These are phyloP conservation scores for Temnothorax ravouxi DNA, from an alignment of 2,888 invertebrate genomes.

Conservation along the genomic window DNA sequence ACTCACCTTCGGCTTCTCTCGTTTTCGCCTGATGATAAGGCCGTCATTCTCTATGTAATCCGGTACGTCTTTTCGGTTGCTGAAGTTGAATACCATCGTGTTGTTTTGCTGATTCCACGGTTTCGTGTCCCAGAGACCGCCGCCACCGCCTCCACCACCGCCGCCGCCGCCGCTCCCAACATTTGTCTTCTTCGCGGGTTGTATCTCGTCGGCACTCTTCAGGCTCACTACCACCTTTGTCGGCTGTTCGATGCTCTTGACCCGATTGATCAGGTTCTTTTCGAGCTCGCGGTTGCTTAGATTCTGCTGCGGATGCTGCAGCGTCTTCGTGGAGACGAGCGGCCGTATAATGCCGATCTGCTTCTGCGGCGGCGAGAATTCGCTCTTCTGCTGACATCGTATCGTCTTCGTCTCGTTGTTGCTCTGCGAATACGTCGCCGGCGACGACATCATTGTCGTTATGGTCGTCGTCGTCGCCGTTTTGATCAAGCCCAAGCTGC, in stretches of 20 bases:
- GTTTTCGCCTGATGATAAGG: constrained; percentile 90
- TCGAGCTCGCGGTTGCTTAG: constrained; percentile 90
- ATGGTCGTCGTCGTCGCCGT: constrained; percentile 75
- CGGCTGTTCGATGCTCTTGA: constrained; percentile 88
- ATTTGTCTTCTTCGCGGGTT: constrained; percentile 82
- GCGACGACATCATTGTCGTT: constrained; percentile 67
- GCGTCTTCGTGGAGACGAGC: constrained; percentile 85
- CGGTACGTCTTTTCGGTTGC: constrained; percentile 94
- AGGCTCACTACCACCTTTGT: constrained; percentile 86
- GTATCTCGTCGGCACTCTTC: constrained; percentile 85
- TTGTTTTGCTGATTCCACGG: constrained; percentile 89
- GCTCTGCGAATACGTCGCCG: constrained; percentile 75
- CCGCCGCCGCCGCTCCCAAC: constrained; percentile 78
- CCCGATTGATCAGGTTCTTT: constrained; percentile 90
- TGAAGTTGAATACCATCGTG: constrained; percentile 95
- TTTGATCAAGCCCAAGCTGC: constrained; percentile 80
- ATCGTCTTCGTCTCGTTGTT: constrained; percentile 83
- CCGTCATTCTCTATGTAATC: constrained; percentile 97
- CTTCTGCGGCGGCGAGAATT: constrained; percentile 84
- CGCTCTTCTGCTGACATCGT: constrained; percentile 77
- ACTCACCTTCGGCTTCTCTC: constrained; percentile 92
- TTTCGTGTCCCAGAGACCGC: constrained; percentile 86
- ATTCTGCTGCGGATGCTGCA: constrained; percentile 82
- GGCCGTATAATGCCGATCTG: constrained; percentile 88
- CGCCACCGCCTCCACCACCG: constrained; percentile 73